These are phyloP conservation scores for Aquatica leii DNA, from an alignment of 2,888 invertebrate species.

Conservation along the genomic window DNA sequence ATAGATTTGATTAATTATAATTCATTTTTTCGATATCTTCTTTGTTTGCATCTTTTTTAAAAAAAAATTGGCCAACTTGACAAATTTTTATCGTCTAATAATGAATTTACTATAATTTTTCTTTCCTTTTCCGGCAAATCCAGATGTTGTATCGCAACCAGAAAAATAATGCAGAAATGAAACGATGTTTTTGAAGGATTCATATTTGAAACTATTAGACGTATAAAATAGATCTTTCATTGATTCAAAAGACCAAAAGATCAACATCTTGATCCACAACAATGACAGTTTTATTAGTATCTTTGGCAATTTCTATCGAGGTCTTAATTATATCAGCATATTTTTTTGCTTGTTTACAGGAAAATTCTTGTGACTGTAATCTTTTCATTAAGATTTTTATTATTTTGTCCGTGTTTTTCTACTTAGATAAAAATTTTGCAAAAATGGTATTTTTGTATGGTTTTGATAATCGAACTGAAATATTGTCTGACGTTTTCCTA, in stretches of 20 bases:
- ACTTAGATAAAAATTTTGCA: constrained; percentile 44
- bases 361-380: constrained; percentile 38
- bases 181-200: constrained; percentile 32
- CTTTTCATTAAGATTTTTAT: constrained; percentile 41
- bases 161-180: constrained; percentile 19
- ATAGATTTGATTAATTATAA: constrained; percentile 35
- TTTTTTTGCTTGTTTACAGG: constrained; percentile 43
- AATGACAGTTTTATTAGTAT: constrained; percentile 42
- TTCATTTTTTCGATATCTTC: constrained; percentile 27
- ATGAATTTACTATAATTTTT: constrained; percentile 36
- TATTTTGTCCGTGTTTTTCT: constrained; percentile 43
- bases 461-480: too few relatives aligned
- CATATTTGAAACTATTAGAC: constrained; percentile 40
- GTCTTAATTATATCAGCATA: constrained; percentile 46
- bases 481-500: constrained; percentile 40
- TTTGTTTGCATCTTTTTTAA: too few relatives aligned
- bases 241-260: constrained; percentile 45
- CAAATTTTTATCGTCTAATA: constrained; percentile 14
- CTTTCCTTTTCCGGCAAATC: constrained; percentile 33
- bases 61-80: constrained; percentile 27
- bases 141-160: constrained; percentile 38
- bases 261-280: constrained; percentile 47
- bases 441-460: constrained; percentile 44
- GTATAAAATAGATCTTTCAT: constrained; percentile 31
- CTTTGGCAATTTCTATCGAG: constrained; percentile 42